Evolutionary conservation across 2,888 invertebrate genomes (phyloP), one percentile per base, ranked within the genome.

Genomic region (Drosophila imparisetae): DNA sequence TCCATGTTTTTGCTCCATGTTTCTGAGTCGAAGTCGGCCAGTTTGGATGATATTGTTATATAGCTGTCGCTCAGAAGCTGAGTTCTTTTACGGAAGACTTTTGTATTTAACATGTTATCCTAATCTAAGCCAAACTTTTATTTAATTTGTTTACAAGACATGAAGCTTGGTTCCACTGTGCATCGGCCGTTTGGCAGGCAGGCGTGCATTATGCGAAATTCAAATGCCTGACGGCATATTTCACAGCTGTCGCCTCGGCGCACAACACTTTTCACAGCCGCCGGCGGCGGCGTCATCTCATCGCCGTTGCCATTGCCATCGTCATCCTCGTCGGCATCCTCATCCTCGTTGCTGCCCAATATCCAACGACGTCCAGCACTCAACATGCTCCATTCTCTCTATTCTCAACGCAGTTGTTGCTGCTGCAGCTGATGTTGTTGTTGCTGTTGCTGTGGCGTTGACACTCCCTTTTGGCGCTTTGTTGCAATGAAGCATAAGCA

Each of bases 151-250:
- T 11, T 11, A 5, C 1, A 1, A 15, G 4, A 1, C 48, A 6
- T 21, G 42, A 1, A 21, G 15, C 21, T 11, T 69, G 24, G 58
- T 1, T 6, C 76, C 84, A 84, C 81, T 66, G 87, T 85, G 66
- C 68, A 5, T 27, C 6, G 65, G 72, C 85, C 66, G 78, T 75
- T 86, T 80, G 82, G 82, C 80, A 78, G 89, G 87, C 81, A 76
- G 82, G 90, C 87, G 89, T 90, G 87, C 87, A 90, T 89, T 88
- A 88, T 88, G 87, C 88, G 87, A 90, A 86, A 90, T 89, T 90
- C 87, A 90, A 88, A 88, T 90, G 87, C 83, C 89, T 90, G 81
- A 89, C 87, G 87, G 87, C 87, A 90, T 88, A 88, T 88, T 90
- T 90, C 87, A 88, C 87, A 88, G 87, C 89, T 90, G 87, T 87